Conservation (phyloP, 1,140 invertebrate genomes). For the Euwallacea similis region DNA sequence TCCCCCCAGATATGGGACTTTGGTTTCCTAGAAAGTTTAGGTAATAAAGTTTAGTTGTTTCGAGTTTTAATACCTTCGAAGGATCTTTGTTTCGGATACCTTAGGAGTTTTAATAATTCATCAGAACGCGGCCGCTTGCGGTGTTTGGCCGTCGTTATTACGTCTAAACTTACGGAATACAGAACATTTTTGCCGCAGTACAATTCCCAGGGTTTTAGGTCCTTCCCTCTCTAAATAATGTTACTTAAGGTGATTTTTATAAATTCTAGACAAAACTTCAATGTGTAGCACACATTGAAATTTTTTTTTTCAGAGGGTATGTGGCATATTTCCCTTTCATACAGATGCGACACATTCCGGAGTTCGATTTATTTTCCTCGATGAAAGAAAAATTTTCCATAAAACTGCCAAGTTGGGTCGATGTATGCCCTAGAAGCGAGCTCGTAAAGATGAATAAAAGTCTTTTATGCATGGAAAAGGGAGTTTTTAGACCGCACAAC, state of each 20-base stretch:
- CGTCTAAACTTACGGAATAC: background rate
- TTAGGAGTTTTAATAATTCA: conserved; percentile 12
- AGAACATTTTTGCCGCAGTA: background rate
- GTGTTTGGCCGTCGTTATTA: background rate
- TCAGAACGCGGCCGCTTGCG: conserved; percentile 4
- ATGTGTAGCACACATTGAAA: background rate
- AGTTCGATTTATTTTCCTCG: conserved; percentile 15
- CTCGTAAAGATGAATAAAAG: conserved; percentile 14
- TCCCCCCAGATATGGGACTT: conserved; percentile 15
- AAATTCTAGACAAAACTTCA: too few species aligned
- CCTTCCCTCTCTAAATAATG: too few species aligned
- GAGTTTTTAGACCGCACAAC: conserved; percentile 11
- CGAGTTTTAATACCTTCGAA: conserved; percentile 10
- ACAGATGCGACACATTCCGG: conserved; percentile 16
- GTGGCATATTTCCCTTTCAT: conserved; percentile 8
- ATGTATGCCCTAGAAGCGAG: conserved; percentile 9
- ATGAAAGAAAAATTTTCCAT: conserved; percentile 24
- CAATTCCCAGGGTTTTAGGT: background rate
- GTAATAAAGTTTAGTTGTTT: conserved; percentile 15
- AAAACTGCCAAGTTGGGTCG: conserved; percentile 18
- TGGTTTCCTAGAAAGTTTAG: conserved; percentile 10
- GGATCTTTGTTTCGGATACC: conserved; percentile 9
- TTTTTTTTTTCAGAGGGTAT: background rate
- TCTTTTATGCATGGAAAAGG: conserved; percentile 22
- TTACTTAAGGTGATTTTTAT: too few species aligned